These are phyloP conservation scores for Ahaetulla prasina DNA, from an alignment of 2,113 vertebrate species.

Conservation along the genomic window DNA sequence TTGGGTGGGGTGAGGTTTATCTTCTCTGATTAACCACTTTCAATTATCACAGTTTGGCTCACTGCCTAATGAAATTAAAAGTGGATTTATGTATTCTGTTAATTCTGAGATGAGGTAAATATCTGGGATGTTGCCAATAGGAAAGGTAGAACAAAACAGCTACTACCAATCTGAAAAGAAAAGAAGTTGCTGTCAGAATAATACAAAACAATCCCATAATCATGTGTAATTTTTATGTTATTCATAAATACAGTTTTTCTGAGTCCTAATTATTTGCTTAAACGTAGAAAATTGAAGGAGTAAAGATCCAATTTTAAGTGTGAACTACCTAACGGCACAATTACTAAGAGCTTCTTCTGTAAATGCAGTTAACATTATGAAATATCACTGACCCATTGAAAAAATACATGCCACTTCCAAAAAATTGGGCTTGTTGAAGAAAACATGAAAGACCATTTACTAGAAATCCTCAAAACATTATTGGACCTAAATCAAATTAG, in stretches of 20 bases:
- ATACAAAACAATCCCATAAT: neutral
- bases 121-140: neutral
- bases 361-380: neutral
- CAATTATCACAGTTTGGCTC: neutral
- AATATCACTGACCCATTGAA: neutral
- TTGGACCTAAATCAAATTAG: neutral
- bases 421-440: neutral
- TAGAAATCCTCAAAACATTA: neutral
- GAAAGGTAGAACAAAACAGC: neutral
- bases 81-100: slow-evolving; percentile 7
- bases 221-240: neutral
- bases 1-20: neutral
- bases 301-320: neutral
- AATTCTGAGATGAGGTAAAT: neutral
- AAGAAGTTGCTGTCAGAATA: neutral
- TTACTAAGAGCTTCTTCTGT: neutral
- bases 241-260: neutral
- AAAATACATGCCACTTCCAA: neutral
- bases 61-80: slow-evolving; percentile 13
- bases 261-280: neutral
- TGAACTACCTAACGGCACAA: neutral
- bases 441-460: neutral
- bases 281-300: neutral
- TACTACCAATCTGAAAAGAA: neutral
- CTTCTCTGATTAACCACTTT: neutral